Conservation (phyloP, 1,140 invertebrate genomes). For the Drosophila nigromelanica region DNA sequence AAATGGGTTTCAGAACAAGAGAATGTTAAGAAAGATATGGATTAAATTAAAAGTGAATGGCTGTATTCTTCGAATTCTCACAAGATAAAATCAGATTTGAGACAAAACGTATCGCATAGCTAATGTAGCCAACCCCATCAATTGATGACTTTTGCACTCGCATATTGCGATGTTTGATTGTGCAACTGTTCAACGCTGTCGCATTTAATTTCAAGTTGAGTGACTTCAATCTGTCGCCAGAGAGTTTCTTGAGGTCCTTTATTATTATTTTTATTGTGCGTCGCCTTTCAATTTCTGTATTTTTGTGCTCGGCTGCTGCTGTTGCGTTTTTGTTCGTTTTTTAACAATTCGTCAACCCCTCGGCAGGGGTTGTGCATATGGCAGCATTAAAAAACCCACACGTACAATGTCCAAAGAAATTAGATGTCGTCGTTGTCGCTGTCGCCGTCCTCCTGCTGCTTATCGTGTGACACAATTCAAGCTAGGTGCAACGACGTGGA, state of each 20-base stretch:
- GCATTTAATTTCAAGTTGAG: slow-evolving; percentile 82
- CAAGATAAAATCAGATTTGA: background rate
- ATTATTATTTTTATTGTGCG: slow-evolving; percentile 58
- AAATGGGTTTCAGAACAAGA: too few relatives aligned
- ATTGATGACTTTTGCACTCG: slow-evolving; percentile 41
- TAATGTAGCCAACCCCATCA: slow-evolving; percentile 1
- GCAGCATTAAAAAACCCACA: slow-evolving; percentile 83
- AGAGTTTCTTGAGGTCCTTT: slow-evolving; percentile 72
- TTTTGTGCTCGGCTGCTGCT: slow-evolving; percentile 8
- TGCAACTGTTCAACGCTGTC: slow-evolving; percentile 75
- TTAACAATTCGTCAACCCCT: slow-evolving; percentile 60
- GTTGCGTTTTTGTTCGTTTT: slow-evolving; percentile 46
- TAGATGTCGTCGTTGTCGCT: slow-evolving; percentile 61
- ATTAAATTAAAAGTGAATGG: too few relatives aligned
- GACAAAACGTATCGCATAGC: background rate
- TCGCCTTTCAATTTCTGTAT: slow-evolving; percentile 40
- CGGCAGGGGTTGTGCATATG: slow-evolving; percentile 80
- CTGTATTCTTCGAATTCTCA: too few relatives aligned
- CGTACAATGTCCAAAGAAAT: slow-evolving; percentile 81
- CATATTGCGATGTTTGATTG: slow-evolving; percentile 74
- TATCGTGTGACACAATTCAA: slow-evolving; percentile 73
- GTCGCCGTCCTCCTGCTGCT: slow-evolving; percentile 8
- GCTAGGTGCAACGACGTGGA: slow-evolving; percentile 70
- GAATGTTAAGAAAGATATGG: too few relatives aligned
- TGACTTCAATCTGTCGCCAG: slow-evolving; percentile 83